Evolutionary conservation across 1,140 invertebrate genomes (phyloP).

Genomic region (Matsumurasca onukii): DNA sequence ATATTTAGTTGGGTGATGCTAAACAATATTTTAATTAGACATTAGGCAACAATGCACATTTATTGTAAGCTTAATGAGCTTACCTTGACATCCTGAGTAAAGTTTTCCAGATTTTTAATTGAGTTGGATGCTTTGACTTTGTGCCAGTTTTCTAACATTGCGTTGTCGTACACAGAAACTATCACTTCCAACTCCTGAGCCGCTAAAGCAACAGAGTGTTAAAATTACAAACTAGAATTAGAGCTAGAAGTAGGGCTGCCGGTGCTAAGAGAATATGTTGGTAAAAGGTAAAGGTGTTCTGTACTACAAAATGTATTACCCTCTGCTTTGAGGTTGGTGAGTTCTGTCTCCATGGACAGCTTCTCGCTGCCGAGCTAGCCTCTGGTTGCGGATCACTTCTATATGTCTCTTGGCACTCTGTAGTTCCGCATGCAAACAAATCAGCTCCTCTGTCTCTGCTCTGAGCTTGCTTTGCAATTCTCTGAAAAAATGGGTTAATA

Average conservation of each 20-base stretch:
- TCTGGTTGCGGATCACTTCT: conserved; percentile 44
- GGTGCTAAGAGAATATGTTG: background rate
- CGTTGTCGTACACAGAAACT: conserved; percentile 44
- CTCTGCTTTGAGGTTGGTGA: conserved; percentile 44
- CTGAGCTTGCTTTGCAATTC: conserved; percentile 6
- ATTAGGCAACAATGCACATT: no score
- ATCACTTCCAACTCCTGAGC: conserved; percentile 46
- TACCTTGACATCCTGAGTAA: conserved; percentile 45
- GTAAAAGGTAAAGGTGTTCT: background rate
- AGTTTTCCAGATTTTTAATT: conserved; percentile 40
- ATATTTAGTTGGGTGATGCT: no score
- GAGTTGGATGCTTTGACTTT: conserved; percentile 41
- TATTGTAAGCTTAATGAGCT: no score
- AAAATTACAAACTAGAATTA: conserved; percentile 13
- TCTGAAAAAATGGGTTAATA: conserved; percentile 8
- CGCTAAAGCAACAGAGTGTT: conserved; percentile 40
- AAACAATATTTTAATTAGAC: no score
- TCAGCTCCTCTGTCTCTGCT: conserved; percentile 43
- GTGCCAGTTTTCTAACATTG: conserved; percentile 45
- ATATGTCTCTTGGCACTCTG: conserved; percentile 41
- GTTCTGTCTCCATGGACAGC: conserved; percentile 37
- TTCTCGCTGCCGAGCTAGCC: conserved; percentile 45
- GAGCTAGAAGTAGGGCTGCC: background rate
- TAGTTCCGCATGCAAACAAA: conserved; percentile 44
- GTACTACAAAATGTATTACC: conserved; percentile 37